Base-by-base conservation (phyloP, 1,140 invertebrate species). In the Bombyx mori region DNA sequence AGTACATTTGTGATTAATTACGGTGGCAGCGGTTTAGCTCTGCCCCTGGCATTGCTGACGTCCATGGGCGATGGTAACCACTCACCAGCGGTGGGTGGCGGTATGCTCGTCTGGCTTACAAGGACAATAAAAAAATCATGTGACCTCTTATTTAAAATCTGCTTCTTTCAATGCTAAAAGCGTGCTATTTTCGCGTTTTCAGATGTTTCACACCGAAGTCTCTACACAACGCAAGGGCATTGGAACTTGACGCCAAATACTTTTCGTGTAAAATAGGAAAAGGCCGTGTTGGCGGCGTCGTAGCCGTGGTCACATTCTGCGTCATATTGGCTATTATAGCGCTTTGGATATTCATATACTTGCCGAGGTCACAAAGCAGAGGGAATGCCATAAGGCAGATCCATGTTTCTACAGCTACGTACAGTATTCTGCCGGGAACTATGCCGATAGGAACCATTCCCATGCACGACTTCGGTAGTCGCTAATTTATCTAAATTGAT, bases 171-270 rank as follows among this genome's bases (percentile, higher is more conserved):
- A 35, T 35, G 26, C 26, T 35, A 2, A 35, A 35, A 35, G 4
- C 26, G 4, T 35, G 26, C 26, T 5, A 35, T 35, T 35, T 35
- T 35, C 26, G 26, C 26, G 4, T 3, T 83, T 76, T 48, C 79
- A 88, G 86, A 65, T 88, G 86, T 46, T 71, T 56, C 50, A 71
- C 66, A 8, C 86, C 86, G 47, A 63, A 62, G 43, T 47, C 63
- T 0, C 49, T 83, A 0, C 74, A 64, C 65, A 82, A 83, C 66
- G 72, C 69, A 7, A 64, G 71, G 22, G 65, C 86, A 60, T 82
- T 82, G 57, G 77, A 82, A 1, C 56, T 86, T 10, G 67, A 77
- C 0, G 53, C 67, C n/a, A 76, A 73, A 44, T 74, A 78, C 62
- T 77, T 86, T 53, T 57, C 44, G 0, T 85, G 81, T 52, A 18